Evolutionary conservation across 2,888 invertebrate genomes (phyloP), one percentile per base, ranked within the genome.

Genomic region (Papilio protenor): DNA sequence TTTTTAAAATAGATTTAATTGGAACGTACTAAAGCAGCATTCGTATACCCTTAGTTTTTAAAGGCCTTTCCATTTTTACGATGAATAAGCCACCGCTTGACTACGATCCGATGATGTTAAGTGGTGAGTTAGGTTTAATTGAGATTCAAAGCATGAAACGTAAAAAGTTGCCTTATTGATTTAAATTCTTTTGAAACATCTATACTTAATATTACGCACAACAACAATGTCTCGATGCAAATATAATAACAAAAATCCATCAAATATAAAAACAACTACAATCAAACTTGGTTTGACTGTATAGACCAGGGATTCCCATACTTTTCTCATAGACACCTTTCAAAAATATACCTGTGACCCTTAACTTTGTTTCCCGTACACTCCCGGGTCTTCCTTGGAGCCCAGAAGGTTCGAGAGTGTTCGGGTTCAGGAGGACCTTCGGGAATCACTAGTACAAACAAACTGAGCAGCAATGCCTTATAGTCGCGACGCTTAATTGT

Each of bases 401-500:
- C 49, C 49, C 52, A 52, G 52, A 16, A 18, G 52, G 52, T 18
- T 18, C 6, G 16, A 4, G 18, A 52, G 6, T 4, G 18, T 40
- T 40, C 40, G 40, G 40, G 40, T 40, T 8, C 8, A 40, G 40
- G 40, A 40, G 40, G 8, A 40, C 40, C 52, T 52, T 52, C 18
- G 52, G 52, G 52, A 52, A 52, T 52, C 52, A 18, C 52, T 52
- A 8, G 55, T 27, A 16, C 0, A 33, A 16, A 64, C 23, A 61
- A 64, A 64, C 16, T 27, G 64, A 55, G 14, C 64, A 66, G 21
- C 49, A 49, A 71, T 5, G 49, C n/a, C 40, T 73, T 40, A 49
- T 33, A 61, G 70, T 74, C 77, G 74, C 74, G 57, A 52, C 55
- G 57, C 10, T 8, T n/a, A 72, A 75, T 59, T 64, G 64, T 78